Base-by-base conservation (phyloP, 2,797 vertebrate genomes). In the Triplophysa yarkandensis region DNA sequence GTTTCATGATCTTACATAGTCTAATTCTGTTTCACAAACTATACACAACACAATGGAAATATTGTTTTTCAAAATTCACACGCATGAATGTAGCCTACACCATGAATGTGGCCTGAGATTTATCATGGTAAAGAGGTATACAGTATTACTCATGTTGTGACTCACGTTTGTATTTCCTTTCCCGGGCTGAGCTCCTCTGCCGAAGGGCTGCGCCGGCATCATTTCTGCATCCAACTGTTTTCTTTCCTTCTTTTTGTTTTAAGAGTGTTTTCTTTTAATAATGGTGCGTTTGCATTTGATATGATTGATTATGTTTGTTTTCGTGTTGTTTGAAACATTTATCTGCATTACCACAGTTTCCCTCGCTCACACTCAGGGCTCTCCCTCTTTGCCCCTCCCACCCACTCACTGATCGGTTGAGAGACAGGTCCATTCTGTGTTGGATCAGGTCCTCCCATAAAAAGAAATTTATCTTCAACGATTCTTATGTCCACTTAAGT, bases 331-430 rank as follows among this genome's bases (percentile, higher is more conserved):
- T 90, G 86, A 91, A 85, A 83, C 88, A 84, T 89, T 85, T 89
- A 87, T 91, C 88, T 87, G 88, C 87, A 88, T 89, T 91, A 88
- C 90, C 92, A 91, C 90, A 92, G 91, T 90, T 90, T 91, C 89
- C 84, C 90, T 85, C 88, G 90, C 91, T 92, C 91, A 90, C 90
- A 89, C 89, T 92, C 89, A 91, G 89, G 89, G 89, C 90, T 91
- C 82, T 86, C 81, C n/a, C 86, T 89, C 84, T 90, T 87, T 67
- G 70, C 72, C 78, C 70, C 86, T 82, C 87, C 83, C 74, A 80
- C 78, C 30, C 19, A 6, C 19, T 17, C 83, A 85, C 78, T 84
- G 84, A 89, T 89, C 88, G 87, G 88, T 85, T 87, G 68, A 83
- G 66, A 81, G 61, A 39, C 48, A 63, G 63, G 50, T 64, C 66